phyloP scores from a whole-genome alignment of 1,140 invertebrate genomes.

The Zaprionus ghesquierei region DNA sequence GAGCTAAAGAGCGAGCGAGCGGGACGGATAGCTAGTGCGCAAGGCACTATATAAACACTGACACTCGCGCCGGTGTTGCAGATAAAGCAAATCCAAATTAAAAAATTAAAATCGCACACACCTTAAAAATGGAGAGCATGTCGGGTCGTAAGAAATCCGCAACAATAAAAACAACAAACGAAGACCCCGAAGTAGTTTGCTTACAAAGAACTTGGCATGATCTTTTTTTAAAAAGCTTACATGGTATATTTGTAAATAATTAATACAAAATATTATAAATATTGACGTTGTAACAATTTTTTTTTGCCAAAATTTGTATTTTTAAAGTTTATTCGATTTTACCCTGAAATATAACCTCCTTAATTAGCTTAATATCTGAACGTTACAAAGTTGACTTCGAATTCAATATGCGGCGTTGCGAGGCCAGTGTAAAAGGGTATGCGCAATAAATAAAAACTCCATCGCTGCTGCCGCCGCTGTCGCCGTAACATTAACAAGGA shows the following conservation, averaged over 20 bases:
- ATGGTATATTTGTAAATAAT: neutral
- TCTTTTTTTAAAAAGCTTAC: neutral
- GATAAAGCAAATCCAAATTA: constrained; percentile 42
- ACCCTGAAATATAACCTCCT: neutral
- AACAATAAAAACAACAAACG: constrained; percentile 3
- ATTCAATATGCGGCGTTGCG: neutral
- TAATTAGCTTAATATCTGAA: neutral
- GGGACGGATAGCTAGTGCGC: neutral
- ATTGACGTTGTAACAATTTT: too few relatives aligned
- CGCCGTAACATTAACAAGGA: constrained; percentile 12
- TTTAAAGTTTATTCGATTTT: too few relatives aligned
- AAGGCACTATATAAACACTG: neutral
- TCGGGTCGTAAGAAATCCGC: constrained; percentile 20
- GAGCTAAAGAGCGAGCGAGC: neutral
- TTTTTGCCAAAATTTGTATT: too few relatives aligned
- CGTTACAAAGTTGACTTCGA: neutral
- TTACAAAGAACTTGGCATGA: neutral
- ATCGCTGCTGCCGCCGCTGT: constrained; percentile 1
- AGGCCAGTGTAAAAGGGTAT: constrained; percentile 1
- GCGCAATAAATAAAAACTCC: constrained; percentile 32
- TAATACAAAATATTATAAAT: too few relatives aligned
- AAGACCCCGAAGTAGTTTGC: neutral
- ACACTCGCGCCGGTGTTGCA: neutral
- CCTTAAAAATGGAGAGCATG: constrained; percentile 32
- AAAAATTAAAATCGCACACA: constrained; percentile 37